phyloP scores from a whole-genome alignment of 2,888 invertebrate species.

The Cryptus viduatorius region DNA sequence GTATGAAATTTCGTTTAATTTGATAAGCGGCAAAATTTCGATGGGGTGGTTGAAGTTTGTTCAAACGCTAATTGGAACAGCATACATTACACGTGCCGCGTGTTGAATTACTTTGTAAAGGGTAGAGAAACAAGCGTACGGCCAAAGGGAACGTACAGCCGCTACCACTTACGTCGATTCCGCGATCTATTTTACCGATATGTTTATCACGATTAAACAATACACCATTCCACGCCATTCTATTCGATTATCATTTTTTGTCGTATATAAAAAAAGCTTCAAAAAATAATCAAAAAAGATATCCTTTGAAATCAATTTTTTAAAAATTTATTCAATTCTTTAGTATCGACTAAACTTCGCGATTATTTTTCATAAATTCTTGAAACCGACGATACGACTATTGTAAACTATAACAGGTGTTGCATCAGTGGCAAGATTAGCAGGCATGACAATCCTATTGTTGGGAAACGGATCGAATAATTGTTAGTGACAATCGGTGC shows the following conservation, averaged over 20 bases:
- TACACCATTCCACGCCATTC: no score
- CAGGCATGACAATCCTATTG: background rate
- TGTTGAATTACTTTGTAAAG: constrained; percentile 35
- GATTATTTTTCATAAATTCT: no score
- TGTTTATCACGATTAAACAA: background rate
- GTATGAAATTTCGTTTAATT: constrained; percentile 7
- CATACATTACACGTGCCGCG: constrained; percentile 37
- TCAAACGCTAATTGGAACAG: constrained; percentile 59
- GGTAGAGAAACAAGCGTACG: constrained; percentile 8
- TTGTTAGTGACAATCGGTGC: constrained; percentile 13
- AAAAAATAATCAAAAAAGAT: no score
- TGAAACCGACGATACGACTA: no score
- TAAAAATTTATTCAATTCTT: no score
- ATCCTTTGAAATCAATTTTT: no score
- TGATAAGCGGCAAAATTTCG: constrained; percentile 24
- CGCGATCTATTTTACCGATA: background rate
- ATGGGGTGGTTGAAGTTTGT: constrained; percentile 36
- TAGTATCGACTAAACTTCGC: no score
- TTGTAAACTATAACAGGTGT: background rate
- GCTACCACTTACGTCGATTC: background rate
- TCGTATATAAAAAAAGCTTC: no score
- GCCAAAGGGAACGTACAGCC: background rate
- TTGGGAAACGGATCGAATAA: background rate
- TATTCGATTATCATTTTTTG: no score
- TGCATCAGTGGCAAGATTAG: background rate